These are phyloP conservation scores for Monopis laevigella DNA, from an alignment of 2,888 invertebrate species.

Conservation along the genomic window DNA sequence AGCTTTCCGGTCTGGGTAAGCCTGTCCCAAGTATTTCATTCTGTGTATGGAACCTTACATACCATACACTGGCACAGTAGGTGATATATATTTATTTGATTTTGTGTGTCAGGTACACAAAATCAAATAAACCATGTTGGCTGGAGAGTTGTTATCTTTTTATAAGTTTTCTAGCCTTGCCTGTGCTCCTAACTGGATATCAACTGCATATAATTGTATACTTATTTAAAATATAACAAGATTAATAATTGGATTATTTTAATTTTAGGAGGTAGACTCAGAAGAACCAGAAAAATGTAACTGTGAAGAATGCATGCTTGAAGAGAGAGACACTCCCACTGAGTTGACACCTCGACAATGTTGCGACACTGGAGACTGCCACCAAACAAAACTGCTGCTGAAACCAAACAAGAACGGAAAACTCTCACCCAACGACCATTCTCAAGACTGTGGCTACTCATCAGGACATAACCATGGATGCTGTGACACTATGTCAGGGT, in stretches of 20 bases:
- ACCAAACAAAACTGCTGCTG: constrained; percentile 46
- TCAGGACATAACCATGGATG: constrained; percentile 75
- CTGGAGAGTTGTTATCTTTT: too few relatives aligned
- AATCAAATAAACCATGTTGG: too few relatives aligned
- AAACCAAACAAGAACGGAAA: constrained; percentile 60
- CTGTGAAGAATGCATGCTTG: constrained; percentile 54
- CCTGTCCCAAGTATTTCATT: too few relatives aligned
- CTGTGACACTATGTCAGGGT: constrained; percentile 72
- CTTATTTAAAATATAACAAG: too few relatives aligned
- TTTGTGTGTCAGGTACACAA: too few relatives aligned
- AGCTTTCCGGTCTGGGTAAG: too few relatives aligned
- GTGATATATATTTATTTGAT: too few relatives aligned
- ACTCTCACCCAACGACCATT: constrained; percentile 73
- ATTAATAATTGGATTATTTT: not conserved
- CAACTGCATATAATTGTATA: too few relatives aligned
- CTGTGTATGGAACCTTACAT: too few relatives aligned
- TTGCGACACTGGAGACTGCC: constrained; percentile 52
- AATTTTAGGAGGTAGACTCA: constrained; percentile 47
- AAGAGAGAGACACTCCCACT: constrained; percentile 53
- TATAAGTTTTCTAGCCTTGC: too few relatives aligned
- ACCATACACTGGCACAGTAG: too few relatives aligned
- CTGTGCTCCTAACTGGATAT: too few relatives aligned
- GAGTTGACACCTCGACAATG: constrained; percentile 45
- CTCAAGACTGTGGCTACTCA: constrained; percentile 88
- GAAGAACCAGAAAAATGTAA: constrained; percentile 60